These are phyloP conservation scores for Celastrina argiolus DNA, from an alignment of 2,888 invertebrate species.

Conservation along the genomic window DNA sequence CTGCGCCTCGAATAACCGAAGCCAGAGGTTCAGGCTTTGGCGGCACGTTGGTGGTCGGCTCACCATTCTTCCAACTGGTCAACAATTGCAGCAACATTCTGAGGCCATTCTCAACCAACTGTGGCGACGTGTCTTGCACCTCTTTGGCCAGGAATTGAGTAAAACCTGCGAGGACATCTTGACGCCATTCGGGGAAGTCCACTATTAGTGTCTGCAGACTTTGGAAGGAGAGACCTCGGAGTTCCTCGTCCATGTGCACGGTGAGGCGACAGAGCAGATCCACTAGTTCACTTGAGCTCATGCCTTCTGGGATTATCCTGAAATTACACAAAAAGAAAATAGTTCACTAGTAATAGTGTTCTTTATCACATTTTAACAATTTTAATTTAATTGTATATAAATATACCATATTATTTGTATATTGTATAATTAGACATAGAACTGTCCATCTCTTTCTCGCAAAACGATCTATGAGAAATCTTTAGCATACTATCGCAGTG, in stretches of 20 bases:
- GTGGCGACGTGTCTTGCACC: conserved; percentile 92
- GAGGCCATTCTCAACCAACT: conserved; percentile 94
- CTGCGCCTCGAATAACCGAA: conserved; percentile 91
- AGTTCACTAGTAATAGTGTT: no score
- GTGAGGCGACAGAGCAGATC: conserved; percentile 96
- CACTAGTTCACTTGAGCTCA: conserved; percentile 95
- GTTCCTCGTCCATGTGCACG: conserved; percentile 98
- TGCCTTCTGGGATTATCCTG: conserved; percentile 97
- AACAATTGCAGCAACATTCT: conserved; percentile 94
- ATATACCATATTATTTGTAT: no score
- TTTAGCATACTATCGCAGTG: no score
- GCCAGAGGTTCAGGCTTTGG: conserved; percentile 81
- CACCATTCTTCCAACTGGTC: conserved; percentile 93
- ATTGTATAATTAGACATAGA: no score
- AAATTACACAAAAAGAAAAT: conserved; percentile 5
- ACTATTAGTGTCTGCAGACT: conserved; percentile 96
- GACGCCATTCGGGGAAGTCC: conserved; percentile 98
- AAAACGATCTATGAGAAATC: no score
- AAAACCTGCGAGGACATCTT: conserved; percentile 95
- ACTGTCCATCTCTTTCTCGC: no score
- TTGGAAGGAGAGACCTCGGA: conserved; percentile 94
- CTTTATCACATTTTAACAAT: no score
- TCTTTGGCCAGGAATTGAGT: conserved; percentile 96
- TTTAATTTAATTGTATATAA: no score
- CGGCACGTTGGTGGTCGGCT: conserved; percentile 59